phyloP scores from a whole-genome alignment of 2,797 vertebrate species.

The Sebastes aleutianus region DNA sequence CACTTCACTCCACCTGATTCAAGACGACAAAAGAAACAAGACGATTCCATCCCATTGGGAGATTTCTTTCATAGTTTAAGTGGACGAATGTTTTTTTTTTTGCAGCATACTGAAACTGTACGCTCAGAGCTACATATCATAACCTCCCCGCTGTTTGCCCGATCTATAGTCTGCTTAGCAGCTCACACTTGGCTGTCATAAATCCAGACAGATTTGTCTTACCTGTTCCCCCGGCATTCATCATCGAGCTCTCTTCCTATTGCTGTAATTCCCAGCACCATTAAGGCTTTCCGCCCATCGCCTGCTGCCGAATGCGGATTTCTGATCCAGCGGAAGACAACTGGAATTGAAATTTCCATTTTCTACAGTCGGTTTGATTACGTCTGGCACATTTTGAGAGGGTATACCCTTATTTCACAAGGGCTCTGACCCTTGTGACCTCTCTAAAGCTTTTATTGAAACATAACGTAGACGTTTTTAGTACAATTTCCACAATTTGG shows the following conservation, averaged over 20 bases:
- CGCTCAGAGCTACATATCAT: background rate
- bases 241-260: conserved; percentile 19
- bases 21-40: background rate
- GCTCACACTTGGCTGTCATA: conserved; percentile 50
- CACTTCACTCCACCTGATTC: background rate
- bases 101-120: background rate
- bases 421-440: conserved; percentile 6
- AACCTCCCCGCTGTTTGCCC: conserved; percentile 39
- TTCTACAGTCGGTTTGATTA: background rate
- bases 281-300: conserved; percentile 39
- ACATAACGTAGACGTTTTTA: background rate
- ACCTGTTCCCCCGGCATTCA: conserved; percentile 53
- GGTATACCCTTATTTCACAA: background rate
- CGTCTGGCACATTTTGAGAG: conserved; percentile 13
- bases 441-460: background rate
- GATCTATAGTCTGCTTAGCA: conserved; percentile 55
- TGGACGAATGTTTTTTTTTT: background rate
- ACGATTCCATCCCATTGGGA: background rate
- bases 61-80: background rate
- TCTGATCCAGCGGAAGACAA: conserved; percentile 33
- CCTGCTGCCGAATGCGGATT: conserved; percentile 34
- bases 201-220: conserved; percentile 66
- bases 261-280: conserved; percentile 43
- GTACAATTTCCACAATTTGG: background rate
- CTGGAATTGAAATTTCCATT: conserved; percentile 36